Evolutionary conservation across 1,140 invertebrate species (phyloP), one percentile per base, ranked within the genome.

Genomic region (Papilio glaucus): DNA sequence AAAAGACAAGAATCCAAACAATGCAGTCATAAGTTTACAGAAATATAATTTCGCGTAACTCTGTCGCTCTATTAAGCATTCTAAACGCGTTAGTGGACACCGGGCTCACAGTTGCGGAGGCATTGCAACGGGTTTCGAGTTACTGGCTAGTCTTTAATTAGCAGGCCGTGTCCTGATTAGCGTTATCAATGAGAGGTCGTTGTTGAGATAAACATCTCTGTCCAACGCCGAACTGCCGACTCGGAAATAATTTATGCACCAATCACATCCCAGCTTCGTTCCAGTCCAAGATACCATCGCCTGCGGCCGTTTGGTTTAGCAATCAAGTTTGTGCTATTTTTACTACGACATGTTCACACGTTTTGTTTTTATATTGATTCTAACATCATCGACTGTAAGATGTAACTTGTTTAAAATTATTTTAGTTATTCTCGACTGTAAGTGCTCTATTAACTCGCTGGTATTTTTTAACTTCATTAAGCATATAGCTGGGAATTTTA

Each of bases 131-230:
- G 65, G 65, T 72, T 76, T 79, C 65, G 53, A 69, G 72, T 70
- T 77, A 77, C 75, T 77, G 71, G 71, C 72, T 75, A 77, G 41
- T 74, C 61, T 77, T 83, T 80, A 85, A 80, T 79, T 80, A 81
- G 74, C 73, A 73, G 74, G 37, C 49, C 49, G 72, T 76, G 79
- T 81, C 72, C 72, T 80, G 73, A 81, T 81, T 74, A 79, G 62
- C 60, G 72, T 82, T 85, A 85, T 83, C 81, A 71, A 70, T 41
- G 75, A 61, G 42, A 71, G 71, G 80, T 78, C 76, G 60, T 77
- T 74, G 68, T 77, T 74, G 45, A 78, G 75, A 49, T 49, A 69
- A 39, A 63, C 37, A 69, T 69, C 67, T 37, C n/a, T 18, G 38
- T n/a, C 41, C 21, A 15, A 41, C 37, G 38, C 38, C 7, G 63